Evolutionary conservation across 2,113 vertebrate species (phyloP).

Genomic region (Gavia stellata): DNA sequence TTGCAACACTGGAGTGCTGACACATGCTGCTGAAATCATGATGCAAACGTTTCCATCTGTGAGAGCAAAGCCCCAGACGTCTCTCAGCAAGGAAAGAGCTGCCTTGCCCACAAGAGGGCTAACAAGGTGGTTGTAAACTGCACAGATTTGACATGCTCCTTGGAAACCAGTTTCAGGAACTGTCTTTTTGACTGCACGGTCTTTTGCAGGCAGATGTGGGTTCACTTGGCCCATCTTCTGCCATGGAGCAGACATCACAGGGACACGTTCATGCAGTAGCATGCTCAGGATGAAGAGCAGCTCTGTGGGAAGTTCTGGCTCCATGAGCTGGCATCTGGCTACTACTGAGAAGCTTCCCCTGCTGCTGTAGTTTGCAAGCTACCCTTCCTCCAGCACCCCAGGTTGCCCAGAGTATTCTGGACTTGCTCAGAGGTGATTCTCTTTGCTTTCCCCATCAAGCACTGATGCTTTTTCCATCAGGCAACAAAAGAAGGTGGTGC

Average conservation of each 20-base stretch:
- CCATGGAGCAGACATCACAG: rapidly evolving
- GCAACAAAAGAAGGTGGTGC: neutral
- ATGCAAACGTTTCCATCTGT: neutral
- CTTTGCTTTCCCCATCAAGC: neutral
- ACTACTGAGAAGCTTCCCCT: neutral
- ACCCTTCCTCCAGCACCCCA: neutral
- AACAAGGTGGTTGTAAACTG: rapidly evolving
- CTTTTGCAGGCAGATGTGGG: neutral
- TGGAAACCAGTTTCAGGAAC: neutral
- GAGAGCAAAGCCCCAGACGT: neutral
- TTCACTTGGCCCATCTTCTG: neutral
- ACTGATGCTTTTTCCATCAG: neutral
- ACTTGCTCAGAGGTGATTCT: neutral
- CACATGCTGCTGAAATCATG: rapidly evolving
- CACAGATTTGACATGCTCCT: rapidly evolving
- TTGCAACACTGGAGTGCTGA: neutral
- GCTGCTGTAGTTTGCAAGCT: neutral
- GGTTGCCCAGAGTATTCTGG: neutral
- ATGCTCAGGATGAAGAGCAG: neutral
- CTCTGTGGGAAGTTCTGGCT: neutral
- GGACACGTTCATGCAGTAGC: rapidly evolving
- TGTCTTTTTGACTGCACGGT: neutral
- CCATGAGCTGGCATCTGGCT: neutral
- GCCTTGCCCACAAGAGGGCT: neutral
- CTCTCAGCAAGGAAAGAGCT: neutral